phyloP scores from a whole-genome alignment of 2,888 invertebrate species.

The Calliopum simillimum region DNA sequence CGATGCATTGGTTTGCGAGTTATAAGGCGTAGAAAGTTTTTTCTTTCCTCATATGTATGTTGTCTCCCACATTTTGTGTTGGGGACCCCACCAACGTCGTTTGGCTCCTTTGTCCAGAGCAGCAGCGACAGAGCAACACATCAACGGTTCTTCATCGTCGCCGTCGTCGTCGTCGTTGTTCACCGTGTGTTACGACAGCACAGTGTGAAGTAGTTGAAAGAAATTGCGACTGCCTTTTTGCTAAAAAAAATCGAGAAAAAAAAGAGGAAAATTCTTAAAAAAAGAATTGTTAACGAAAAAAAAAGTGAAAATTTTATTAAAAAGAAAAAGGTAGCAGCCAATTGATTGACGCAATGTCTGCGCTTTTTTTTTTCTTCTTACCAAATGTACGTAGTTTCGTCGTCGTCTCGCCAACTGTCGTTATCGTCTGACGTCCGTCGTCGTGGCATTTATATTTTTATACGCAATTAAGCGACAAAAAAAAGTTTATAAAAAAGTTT shows the following conservation, averaged over 20 bases:
- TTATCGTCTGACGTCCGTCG: slow-evolving; percentile 45
- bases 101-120: not conserved
- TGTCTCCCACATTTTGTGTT: slow-evolving; percentile 17
- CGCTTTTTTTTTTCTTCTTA: too few species aligned
- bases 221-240: not conserved
- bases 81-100: not conserved
- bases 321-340: not conserved
- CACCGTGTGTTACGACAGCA: not conserved
- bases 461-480: slow-evolving; percentile 10
- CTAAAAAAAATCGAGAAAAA: not conserved
- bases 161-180: not conserved
- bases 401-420: slow-evolving; percentile 49
- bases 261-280: not conserved
- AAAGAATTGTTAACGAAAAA: not conserved
- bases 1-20: slow-evolving; percentile 22
- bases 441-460: slow-evolving; percentile 22
- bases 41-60: slow-evolving; percentile 25
- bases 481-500: slow-evolving; percentile 7
- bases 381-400: slow-evolving; percentile 26
- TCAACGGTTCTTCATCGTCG: not conserved
- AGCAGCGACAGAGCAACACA: not conserved
- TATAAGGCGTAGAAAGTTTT: slow-evolving; percentile 27
- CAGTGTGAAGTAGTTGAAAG: not conserved
- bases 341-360: too few species aligned
- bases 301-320: not conserved